A percentile compares a stretch with the other conserved stretches of the same genome.
phyloP scores from a whole-genome alignment of 2,113 vertebrate species.

The Chascanopsetta lugubris region DNA sequence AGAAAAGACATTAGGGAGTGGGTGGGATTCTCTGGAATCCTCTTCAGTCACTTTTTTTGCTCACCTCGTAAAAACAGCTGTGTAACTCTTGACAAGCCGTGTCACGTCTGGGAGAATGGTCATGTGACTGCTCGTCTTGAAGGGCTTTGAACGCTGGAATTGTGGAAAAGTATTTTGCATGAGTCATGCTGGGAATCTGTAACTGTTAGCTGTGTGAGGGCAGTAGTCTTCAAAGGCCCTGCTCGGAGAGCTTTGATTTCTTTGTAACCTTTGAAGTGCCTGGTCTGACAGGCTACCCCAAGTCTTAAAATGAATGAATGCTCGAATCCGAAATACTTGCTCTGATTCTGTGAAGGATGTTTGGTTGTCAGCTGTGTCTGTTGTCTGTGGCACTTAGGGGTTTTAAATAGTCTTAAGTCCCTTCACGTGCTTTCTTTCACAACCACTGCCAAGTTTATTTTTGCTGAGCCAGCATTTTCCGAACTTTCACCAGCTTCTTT shows the following conservation, averaged over 20 bases:
- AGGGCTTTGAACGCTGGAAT: neutral
- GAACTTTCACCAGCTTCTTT: neutral
- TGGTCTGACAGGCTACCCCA: too few relatives aligned
- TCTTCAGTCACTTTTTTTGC: neutral
- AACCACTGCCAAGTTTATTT: neutral
- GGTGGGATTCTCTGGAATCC: neutral
- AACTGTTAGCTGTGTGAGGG: neutral
- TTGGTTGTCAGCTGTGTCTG: neutral
- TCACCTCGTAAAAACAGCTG: neutral
- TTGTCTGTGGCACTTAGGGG: neutral
- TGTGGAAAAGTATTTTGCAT: neutral
- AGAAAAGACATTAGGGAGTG: too few relatives aligned
- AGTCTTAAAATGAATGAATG: too few relatives aligned
- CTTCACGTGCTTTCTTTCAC: neutral
- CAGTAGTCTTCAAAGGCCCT: neutral
- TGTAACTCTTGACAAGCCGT: neutral
- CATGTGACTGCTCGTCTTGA: neutral
- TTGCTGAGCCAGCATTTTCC: neutral
- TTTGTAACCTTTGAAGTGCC: neutral
- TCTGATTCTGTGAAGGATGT: too few relatives aligned
- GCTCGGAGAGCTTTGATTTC: neutral
- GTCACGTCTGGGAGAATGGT: conserved; percentile 4
- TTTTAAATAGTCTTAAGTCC: neutral
- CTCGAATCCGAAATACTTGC: too few relatives aligned
- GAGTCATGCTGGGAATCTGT: neutral